Evolutionary conservation across 1,140 invertebrate species (phyloP), one percentile per base, ranked within the genome.

Genomic region (Sarcophaga peregrina): DNA sequence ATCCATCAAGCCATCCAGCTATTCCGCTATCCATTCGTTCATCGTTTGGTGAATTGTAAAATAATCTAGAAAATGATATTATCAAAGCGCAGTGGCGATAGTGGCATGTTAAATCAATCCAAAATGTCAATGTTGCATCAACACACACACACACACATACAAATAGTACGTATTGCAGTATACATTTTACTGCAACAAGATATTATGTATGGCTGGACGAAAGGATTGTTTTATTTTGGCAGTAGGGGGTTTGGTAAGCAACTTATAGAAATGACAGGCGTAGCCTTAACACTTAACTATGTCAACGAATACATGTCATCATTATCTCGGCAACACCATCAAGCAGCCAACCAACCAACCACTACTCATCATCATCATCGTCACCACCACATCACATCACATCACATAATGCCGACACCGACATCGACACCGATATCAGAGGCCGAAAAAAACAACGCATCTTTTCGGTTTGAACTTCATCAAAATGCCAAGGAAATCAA

Each of bases 241-340:
- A n/a, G n/a, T n/a, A n/a, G n/a, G n/a, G n/a, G n/a, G n/a, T n/a
- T n/a, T n/a, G 73, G 75, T 48, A 76, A 48, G 48, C 7, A 76
- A 46, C 15, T 15, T 17, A 11, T 50, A 46, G 47, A 78, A 78
- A 78, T 78, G 75, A 78, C 75, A 78, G 75, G 75, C 75, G 75
- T 78, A 78, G 75, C 75, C 75, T 78, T 78, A 78, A 78, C 75
- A 78, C 75, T 78, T 78, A 78, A 78, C 75, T 20, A 78, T 78
- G 75, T 78, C 75, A 78, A 78, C 75, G 75, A 78, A 78, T 78
- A 78, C 75, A 78, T 50, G 47, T 78, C 75, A 78, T 78, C 75
- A 78, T 78, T 78, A 78, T 78, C 75, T 48, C 47, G 75, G 47
- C 75, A 52, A 78, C 47, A 78, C 48, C 75, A 78, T 78, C 75